These are phyloP conservation scores for Brachyrhaphis roseni DNA, from an alignment of 2,797 vertebrate genomes.

Conservation along the genomic window DNA sequence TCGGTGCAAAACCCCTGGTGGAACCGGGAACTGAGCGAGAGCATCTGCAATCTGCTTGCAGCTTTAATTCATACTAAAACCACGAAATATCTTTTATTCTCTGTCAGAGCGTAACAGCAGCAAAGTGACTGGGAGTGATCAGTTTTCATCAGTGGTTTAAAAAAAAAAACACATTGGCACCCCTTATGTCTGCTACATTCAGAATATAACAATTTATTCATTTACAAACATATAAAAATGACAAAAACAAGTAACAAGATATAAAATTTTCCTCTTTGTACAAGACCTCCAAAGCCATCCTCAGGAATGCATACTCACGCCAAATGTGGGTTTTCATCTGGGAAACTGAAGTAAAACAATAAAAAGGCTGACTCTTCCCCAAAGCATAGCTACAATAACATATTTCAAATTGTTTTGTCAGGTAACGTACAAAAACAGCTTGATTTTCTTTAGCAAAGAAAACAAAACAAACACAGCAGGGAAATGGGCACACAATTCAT, in stretches of 20 bases:
- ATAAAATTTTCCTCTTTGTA: conserved; percentile 79
- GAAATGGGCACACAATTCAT: conserved; percentile 57
- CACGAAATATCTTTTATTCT: neutral
- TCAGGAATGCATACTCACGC: conserved; percentile 60
- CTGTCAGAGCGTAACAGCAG: neutral
- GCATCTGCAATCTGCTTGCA: no score
- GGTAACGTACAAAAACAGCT: conserved; percentile 49
- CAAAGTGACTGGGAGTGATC: no score
- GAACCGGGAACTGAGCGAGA: no score
- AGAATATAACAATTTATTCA: conserved; percentile 80
- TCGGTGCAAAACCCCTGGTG: no score
- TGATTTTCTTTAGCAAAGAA: conserved; percentile 44
- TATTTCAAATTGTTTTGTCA: conserved; percentile 41
- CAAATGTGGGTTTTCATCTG: conserved; percentile 55
- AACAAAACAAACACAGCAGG: conserved; percentile 17
- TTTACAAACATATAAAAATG: conserved; percentile 81
- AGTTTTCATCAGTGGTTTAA: neutral
- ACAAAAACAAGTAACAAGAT: conserved; percentile 69
- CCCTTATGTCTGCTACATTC: conserved; percentile 30
- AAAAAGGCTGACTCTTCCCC: conserved; percentile 54
- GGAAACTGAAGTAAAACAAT: conserved; percentile 64
- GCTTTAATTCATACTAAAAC: no score
- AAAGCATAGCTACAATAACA: conserved; percentile 49
- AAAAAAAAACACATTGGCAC: neutral
- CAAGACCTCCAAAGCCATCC: conserved; percentile 73